Percentiles rank a stretch among this genome's conserved stretches.
phyloP scores from a whole-genome alignment of 2,113 vertebrate species.

The Sula dactylatra region DNA sequence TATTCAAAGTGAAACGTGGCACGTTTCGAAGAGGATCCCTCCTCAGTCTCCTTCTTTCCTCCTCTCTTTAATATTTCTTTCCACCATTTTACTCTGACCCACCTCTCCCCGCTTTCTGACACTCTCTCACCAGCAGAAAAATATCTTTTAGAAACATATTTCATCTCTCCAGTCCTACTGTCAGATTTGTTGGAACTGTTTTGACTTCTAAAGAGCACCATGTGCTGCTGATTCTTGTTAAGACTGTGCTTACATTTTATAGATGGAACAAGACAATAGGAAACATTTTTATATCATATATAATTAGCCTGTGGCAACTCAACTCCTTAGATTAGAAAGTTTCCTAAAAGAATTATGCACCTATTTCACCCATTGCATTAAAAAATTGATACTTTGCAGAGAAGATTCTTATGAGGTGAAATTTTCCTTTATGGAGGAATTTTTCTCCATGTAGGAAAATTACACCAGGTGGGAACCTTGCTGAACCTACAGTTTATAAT shows the following conservation, averaged over 20 bases:
- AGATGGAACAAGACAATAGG: background rate
- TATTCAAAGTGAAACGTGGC: background rate
- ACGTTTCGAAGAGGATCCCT: background rate
- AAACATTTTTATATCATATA: background rate
- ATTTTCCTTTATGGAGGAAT: background rate
- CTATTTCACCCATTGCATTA: background rate
- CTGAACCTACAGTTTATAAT: background rate
- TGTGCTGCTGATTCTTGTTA: background rate
- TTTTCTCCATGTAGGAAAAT: background rate
- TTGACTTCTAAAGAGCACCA: background rate
- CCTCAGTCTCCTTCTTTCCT: background rate
- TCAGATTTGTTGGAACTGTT: background rate
- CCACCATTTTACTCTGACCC: background rate
- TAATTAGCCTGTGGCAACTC: background rate
- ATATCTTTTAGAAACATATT: background rate
- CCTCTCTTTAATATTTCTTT: background rate
- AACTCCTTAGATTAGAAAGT: background rate
- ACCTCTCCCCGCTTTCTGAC: background rate
- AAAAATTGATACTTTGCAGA: background rate
- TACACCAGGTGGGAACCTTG: background rate
- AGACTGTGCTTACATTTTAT: background rate
- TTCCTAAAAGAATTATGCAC: background rate
- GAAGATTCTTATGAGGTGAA: background rate
- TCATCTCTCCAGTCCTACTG: background rate
- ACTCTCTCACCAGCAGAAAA: background rate